These are phyloP conservation scores for Chalcis sispes DNA, from an alignment of 2,888 invertebrate species.

Conservation along the genomic window DNA sequence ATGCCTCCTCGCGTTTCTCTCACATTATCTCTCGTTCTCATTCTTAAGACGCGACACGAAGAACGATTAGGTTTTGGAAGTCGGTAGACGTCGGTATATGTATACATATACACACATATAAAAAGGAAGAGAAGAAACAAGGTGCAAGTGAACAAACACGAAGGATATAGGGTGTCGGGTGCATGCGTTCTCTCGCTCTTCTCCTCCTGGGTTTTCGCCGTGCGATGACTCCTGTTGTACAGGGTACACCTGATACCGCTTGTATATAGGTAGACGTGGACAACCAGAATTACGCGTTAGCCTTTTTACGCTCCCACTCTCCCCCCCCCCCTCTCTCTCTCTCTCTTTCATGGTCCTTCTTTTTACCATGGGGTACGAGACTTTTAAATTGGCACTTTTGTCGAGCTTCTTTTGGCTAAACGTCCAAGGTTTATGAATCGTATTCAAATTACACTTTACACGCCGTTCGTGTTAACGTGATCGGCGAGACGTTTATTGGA, in stretches of 20 bases:
- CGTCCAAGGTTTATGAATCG: no score
- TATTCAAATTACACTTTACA: no score
- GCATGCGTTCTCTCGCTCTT: background rate
- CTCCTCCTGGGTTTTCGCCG: background rate
- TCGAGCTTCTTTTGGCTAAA: no score
- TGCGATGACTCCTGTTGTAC: slow-evolving; percentile 21
- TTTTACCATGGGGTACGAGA: no score
- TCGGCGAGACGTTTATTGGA: no score
- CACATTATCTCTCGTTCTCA: background rate
- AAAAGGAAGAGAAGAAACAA: background rate
- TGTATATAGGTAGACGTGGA: background rate
- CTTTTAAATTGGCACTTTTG: no score
- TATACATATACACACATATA: background rate
- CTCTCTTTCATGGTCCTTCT: no score
- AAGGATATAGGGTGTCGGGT: slow-evolving; percentile 27
- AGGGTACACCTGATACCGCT: slow-evolving; percentile 14
- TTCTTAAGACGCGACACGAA: slow-evolving; percentile 18
- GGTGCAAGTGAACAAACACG: slow-evolving; percentile 25
- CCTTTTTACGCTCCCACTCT: no score
- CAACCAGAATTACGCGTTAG: slow-evolving; percentile 41
- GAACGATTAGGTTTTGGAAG: slow-evolving; percentile 43
- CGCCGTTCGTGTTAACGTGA: no score
- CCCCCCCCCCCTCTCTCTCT: no score
- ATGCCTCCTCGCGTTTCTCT: background rate
- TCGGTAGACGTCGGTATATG: background rate